phyloP scores from a whole-genome alignment of 2,113 vertebrate species.

The Tupaia chinensis region DNA sequence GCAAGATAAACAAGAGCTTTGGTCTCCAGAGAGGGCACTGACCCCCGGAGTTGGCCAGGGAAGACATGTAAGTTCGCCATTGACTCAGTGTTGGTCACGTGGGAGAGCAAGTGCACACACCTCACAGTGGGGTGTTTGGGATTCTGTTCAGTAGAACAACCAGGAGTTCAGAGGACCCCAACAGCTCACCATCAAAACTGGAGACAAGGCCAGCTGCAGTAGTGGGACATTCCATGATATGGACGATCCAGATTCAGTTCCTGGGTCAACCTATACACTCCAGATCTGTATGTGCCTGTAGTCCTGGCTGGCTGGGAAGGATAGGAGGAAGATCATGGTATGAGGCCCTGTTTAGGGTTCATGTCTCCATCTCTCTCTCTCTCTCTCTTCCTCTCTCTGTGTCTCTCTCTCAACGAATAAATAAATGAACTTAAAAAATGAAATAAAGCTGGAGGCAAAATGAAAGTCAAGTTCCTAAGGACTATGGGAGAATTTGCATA shows the following conservation, averaged over 20 bases:
- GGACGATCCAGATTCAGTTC: no score
- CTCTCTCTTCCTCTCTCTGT: no score
- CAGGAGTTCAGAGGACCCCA: background rate
- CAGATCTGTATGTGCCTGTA: no score
- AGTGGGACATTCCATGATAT: no score
- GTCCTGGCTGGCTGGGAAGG: no score
- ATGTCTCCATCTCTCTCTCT: no score
- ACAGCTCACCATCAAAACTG: background rate
- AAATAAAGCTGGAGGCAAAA: background rate
- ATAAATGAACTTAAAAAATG: no score
- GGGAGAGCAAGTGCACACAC: background rate
- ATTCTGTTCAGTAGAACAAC: background rate
- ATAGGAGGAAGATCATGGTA: no score
- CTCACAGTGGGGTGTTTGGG: background rate
- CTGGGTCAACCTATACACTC: no score
- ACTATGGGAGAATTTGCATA: background rate
- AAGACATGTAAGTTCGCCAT: background rate
- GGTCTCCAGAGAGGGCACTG: background rate
- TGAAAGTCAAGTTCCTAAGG: background rate
- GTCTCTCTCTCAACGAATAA: no score
- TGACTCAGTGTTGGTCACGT: background rate
- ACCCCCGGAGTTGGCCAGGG: background rate
- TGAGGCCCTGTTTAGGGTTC: no score
- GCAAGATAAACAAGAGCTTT: background rate
- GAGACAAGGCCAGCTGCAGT: no score